phyloP scores from a whole-genome alignment of 2,113 vertebrate genomes.

The Lutjanus erythropterus region DNA sequence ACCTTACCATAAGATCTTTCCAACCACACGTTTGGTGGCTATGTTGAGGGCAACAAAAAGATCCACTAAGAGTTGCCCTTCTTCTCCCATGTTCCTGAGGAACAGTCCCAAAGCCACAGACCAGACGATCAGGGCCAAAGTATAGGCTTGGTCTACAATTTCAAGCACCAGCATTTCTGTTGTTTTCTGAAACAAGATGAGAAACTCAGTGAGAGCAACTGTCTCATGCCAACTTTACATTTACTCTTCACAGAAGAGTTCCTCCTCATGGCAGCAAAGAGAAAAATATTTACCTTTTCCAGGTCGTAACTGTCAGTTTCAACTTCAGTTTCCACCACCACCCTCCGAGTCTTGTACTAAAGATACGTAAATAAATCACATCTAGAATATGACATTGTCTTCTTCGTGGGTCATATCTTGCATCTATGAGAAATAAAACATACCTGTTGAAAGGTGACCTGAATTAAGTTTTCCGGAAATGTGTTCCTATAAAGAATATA shows the following conservation, averaged over 20 bases:
- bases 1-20: too few relatives aligned
- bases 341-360: too few relatives aligned
- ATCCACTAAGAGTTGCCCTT: background rate
- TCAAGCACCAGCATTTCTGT: background rate
- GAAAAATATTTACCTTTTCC: background rate
- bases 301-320: fast-evolving
- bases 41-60: too few relatives aligned
- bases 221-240: background rate
- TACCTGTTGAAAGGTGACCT: background rate
- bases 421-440: background rate
- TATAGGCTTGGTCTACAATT: background rate
- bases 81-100: background rate
- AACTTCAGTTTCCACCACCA: background rate
- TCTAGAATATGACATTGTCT: background rate
- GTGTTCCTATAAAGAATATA: background rate
- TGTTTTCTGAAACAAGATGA: background rate
- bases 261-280: too few relatives aligned
- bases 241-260: too few relatives aligned
- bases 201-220: background rate
- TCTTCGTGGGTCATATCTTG: background rate
- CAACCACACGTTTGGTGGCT: too few relatives aligned
- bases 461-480: background rate
- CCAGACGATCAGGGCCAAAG: background rate
- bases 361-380: too few relatives aligned
- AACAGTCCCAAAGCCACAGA: background rate